Base-by-base conservation (phyloP, 2,113 vertebrate species). In the Dasyurus viverrinus region DNA sequence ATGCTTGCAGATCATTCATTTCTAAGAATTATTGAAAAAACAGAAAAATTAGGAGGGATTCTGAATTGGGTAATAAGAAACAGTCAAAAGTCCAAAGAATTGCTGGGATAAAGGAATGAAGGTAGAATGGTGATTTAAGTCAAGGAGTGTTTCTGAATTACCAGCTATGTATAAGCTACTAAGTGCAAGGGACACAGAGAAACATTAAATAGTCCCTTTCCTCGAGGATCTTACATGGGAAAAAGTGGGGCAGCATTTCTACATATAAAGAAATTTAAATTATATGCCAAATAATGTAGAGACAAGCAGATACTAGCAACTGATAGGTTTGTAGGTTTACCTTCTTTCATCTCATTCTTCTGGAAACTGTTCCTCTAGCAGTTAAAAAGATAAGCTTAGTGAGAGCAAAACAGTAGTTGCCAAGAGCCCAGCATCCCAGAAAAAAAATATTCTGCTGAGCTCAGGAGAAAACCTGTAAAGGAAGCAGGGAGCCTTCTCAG, bases 391-490 rank as follows among this genome's bases (percentile, higher is more conserved):
- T 36, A 84, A 53, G 16, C 92, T 96, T 52, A 68, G 68, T 60
- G 42, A 95, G 90, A 54, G 54, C 24, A 91, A 93, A 92, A 93
- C 90, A 89, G 94, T 94, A 93, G 60, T 60, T n/a, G 42, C 91
- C 92, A 93, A 92, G 53, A 96, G 16, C 47, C 24, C 27, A 90
- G 25, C n/a, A 76, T 90, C 48, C 42, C 94, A 93, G 89, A 19
- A 94, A 76, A 94, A 96, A 68, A 57, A 42, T 23, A 54, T 23
- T 42, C n/a, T 93, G 47, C 93, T 96, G 92, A 96, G 95, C 89
- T 91, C 26, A 53, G 27, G 8, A 91, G 50, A 95, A 95, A 89
- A 26, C 57, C 96, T 52, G 53, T 95, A 95, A 96, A 48, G 90
- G 93, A 94, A 95, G 90, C 52, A 52, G n/a, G 42, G 90, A 55